A percentile compares a stretch with the other conserved stretches of the same genome.
Evolutionary conservation across 92 coral and sea anemone species (phyloP).

Genomic region (Zoanthus sansibaricus): DNA sequence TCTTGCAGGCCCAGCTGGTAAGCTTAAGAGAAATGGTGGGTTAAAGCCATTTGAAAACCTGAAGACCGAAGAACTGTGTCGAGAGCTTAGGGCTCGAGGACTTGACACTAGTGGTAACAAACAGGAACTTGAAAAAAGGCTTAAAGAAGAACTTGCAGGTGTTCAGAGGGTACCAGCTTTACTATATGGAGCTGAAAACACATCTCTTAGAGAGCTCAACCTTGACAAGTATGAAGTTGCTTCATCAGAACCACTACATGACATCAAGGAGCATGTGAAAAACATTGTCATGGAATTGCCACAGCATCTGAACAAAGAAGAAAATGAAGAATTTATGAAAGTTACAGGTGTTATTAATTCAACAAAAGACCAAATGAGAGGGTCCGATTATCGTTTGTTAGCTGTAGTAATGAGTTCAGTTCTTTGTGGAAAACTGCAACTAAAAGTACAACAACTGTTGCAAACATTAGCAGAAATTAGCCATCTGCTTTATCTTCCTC

Average conservation of each 20-base stretch:
- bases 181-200: background rate
- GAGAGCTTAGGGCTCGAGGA: conserved; percentile 21
- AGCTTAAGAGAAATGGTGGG: conserved; percentile 39
- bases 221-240: background rate
- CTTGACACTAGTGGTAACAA: background rate
- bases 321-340: background rate
- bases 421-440: background rate
- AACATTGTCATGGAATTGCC: background rate
- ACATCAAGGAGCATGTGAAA: conserved; percentile 7
- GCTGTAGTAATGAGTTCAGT: background rate
- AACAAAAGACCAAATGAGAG: background rate
- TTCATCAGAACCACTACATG: conserved; percentile 7
- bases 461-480: conserved; percentile 29
- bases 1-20: conserved; percentile 39
- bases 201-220: background rate
- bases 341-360: background rate
- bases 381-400: background rate
- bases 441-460: conserved; percentile 42
- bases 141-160: conserved; percentile 13
- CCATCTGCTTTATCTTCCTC: conserved; percentile 16
- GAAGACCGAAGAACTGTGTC: background rate
- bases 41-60: conserved; percentile 27
- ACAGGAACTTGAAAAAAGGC: background rate
- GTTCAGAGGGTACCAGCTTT: conserved; percentile 23
- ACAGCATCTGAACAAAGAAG: background rate